These are phyloP conservation scores for Naja naja DNA, from an alignment of 2,113 vertebrate genomes.

Conservation along the genomic window DNA sequence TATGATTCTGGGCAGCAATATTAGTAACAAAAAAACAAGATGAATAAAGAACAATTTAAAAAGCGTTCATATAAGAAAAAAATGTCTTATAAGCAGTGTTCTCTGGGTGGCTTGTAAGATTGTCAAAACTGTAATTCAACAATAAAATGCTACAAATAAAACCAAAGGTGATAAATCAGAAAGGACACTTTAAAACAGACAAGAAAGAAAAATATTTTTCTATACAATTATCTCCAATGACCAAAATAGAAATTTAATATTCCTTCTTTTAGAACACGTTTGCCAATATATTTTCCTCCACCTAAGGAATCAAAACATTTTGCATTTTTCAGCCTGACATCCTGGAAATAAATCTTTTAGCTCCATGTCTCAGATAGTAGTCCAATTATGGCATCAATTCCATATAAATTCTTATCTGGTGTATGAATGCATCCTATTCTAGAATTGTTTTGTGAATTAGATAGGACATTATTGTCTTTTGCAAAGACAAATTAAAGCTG, in stretches of 20 bases:
- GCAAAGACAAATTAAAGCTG: constrained; percentile 12
- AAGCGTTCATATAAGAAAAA: not conserved
- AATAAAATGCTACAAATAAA: not conserved
- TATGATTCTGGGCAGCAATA: not conserved
- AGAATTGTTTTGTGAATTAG: constrained; percentile 1
- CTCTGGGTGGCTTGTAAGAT: not conserved
- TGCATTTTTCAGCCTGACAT: not conserved
- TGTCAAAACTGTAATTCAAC: not conserved
- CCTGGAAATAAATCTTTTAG: not conserved
- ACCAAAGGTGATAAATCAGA: not conserved
- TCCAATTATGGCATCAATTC: not conserved
- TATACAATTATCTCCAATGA: not conserved
- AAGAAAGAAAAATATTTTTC: not conserved
- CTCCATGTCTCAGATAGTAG: not conserved
- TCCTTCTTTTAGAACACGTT: not conserved
- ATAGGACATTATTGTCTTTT: constrained; percentile 14
- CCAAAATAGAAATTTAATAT: not conserved
- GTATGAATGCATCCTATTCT: not conserved
- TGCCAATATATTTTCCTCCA: not conserved
- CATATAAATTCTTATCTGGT: not conserved
- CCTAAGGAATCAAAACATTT: not conserved
- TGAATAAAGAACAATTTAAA: not conserved
- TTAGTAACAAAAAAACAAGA: not conserved
- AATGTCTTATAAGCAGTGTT: not conserved
- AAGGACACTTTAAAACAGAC: not conserved